phyloP scores from a whole-genome alignment of 2,113 vertebrate species.

The Gnathonemus longibarbis region DNA sequence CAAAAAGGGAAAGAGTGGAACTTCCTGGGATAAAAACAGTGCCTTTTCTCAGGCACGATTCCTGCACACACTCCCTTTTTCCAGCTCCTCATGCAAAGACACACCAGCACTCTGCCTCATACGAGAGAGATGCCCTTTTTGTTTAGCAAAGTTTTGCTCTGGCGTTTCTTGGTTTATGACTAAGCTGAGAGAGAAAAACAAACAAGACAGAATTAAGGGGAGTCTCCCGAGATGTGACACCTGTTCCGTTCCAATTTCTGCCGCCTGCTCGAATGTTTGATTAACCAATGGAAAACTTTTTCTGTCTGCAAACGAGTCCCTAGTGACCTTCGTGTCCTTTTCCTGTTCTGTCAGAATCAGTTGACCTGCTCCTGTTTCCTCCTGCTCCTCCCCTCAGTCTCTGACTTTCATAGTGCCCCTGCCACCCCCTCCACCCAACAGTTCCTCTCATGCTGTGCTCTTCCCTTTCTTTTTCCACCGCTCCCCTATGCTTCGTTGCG shows the following conservation, averaged over 20 bases:
- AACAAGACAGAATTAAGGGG: neutral
- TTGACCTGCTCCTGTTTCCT: slow-evolving; percentile 26
- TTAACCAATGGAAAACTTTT: neutral
- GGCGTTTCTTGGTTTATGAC: neutral
- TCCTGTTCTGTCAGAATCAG: slow-evolving; percentile 24
- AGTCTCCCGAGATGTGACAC: neutral
- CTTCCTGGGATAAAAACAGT: neutral
- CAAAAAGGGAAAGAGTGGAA: neutral
- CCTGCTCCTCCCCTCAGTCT: slow-evolving; percentile 34
- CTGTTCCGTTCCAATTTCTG: neutral
- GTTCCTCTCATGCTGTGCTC: slow-evolving; percentile 21
- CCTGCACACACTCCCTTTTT: neutral
- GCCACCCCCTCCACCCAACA: slow-evolving; percentile 17
- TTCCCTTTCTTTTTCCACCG: slow-evolving; percentile 27
- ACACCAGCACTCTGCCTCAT: neutral
- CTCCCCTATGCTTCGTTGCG: slow-evolving; percentile 31
- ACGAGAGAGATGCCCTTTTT: neutral
- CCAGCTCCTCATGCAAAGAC: neutral
- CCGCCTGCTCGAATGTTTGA: neutral
- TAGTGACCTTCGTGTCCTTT: neutral
- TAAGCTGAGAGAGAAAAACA: neutral
- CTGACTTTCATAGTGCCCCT: slow-evolving; percentile 31
- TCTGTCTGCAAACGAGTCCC: neutral
- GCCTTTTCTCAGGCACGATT: neutral
- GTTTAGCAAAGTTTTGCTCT: neutral